These are phyloP conservation scores for Zalophus californianus DNA, from an alignment of 2,797 vertebrate species.

Conservation along the genomic window DNA sequence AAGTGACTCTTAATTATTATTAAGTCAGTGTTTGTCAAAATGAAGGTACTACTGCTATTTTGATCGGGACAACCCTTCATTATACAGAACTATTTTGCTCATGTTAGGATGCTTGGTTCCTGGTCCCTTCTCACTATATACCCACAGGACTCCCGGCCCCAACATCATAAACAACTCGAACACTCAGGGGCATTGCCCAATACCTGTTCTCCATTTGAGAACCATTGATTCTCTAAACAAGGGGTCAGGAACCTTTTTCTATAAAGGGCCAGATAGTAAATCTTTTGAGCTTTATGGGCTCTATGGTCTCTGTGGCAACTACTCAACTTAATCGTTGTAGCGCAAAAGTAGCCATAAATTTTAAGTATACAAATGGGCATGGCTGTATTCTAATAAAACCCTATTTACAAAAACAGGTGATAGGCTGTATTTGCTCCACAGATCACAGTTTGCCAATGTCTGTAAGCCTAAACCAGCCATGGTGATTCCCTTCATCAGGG, in stretches of 20 bases:
- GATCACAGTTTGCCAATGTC: not conserved
- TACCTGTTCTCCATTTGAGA: not conserved
- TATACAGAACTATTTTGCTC: not conserved
- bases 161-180: not conserved
- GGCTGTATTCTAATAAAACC: not conserved
- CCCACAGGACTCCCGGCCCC: not conserved
- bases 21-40: not conserved
- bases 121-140: not conserved
- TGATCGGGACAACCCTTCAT: conserved; percentile 2
- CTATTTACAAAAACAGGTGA: not conserved
- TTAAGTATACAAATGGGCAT: not conserved
- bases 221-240: not conserved
- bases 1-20: not conserved
- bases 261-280: not conserved
- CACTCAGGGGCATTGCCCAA: not conserved
- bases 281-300: not conserved
- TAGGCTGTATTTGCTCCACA: not conserved
- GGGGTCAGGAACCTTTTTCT: not conserved
- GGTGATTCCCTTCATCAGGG: not conserved
- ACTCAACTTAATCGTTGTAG: not conserved
- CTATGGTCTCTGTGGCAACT: not conserved
- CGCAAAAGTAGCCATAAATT: not conserved
- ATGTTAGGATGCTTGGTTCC: not conserved
- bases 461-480: not conserved
- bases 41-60: not conserved